Evolutionary conservation across 2,888 invertebrate genomes (phyloP), one percentile per base, ranked within the genome.

Genomic region (Acleris sparsana): DNA sequence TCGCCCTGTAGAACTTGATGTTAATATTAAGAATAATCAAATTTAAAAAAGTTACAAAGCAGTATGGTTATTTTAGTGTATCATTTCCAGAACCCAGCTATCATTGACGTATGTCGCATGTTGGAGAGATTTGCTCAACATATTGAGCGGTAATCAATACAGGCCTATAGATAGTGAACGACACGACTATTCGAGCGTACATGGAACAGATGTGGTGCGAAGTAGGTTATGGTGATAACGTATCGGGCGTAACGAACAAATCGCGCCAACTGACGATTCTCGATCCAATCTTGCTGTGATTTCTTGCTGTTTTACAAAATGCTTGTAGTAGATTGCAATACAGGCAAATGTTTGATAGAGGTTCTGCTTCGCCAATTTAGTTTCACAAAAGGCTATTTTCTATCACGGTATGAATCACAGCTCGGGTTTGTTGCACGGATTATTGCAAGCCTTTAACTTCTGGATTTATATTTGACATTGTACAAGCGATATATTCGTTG

Each of bases 151-250:
- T 62, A 66, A 66, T 62, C 61, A 66, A 66, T 66, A 62, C 56
- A 25, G 17, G 49, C 57, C 43, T 44, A 29, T 18, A 57, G 62
- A 62, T 66, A 66, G 49, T 17, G 51, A 60, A 61, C 61, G 25
- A 33, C 61, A 29, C 72, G 83, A 85, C 80, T 79, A 75, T 75
- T 72, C 73, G 69, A 71, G 72, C 81, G 83, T 83, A 48, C 16
- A 20, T 79, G 80, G 52, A 80, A 75, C 89, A 91, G 87, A 89
- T 89, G 89, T 77, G 72, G 71, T 75, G 78, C 78, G 89, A 91
- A 91, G 89, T 90, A 74, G 91, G 92, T 90, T 89, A 89, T 87
- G 64, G 57, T 72, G 92, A 91, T 91, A 90, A 83, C 80, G 70
- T 84, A 85, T 85, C 82, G 75, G 72, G 68, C 61, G 69, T 70